These are phyloP conservation scores for Mesocricetus auratus DNA, from an alignment of 2,113 vertebrate genomes.

Conservation along the genomic window DNA sequence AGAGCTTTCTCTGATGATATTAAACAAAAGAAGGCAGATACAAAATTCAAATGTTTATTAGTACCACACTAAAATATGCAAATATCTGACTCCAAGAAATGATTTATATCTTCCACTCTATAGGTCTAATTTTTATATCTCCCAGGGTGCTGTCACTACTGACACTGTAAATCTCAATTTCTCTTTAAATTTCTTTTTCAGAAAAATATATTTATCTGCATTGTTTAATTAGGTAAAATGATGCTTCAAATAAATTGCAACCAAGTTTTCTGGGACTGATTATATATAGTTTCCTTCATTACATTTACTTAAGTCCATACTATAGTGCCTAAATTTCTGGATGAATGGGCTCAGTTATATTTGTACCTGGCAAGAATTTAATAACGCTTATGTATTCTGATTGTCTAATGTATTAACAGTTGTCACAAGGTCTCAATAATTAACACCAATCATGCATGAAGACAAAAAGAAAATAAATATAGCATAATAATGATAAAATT, in stretches of 20 bases:
- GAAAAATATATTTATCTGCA: background rate
- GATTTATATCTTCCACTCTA: background rate
- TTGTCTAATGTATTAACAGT: background rate
- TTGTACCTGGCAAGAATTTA: background rate
- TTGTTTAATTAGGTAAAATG: background rate
- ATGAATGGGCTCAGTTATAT: background rate
- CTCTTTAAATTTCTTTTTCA: background rate
- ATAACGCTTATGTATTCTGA: background rate
- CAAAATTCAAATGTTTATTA: background rate
- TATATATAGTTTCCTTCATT: background rate
- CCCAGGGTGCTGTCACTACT: background rate
- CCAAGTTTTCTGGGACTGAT: background rate
- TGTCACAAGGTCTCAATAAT: background rate
- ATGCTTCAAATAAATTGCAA: slow-evolving; percentile 4
- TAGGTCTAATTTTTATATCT: background rate
- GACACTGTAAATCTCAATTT: background rate
- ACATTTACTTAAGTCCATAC: background rate
- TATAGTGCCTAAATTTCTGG: background rate
- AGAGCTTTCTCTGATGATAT: background rate
- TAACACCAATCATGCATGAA: background rate
- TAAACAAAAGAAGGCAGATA: background rate
- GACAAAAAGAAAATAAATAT: background rate
- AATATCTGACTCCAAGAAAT: background rate
- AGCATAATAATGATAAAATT: no score
- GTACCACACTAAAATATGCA: background rate